Conservation (phyloP, 92 coral and sea anemone genomes). For the Bergia puertoricense region DNA sequence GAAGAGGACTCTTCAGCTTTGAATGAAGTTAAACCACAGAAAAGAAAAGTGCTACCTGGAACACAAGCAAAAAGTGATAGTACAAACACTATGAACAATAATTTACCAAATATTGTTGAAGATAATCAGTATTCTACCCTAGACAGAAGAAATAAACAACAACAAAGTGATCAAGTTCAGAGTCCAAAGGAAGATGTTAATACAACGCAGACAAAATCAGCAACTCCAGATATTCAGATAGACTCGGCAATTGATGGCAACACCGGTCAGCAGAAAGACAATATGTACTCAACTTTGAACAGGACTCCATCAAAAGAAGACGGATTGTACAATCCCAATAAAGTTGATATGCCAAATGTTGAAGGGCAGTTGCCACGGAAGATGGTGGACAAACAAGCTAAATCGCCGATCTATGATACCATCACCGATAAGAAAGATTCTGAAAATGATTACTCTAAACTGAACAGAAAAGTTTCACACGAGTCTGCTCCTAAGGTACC, state of each 20-base stretch:
- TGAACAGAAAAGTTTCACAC: background rate
- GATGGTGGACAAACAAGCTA: constrained; percentile 22
- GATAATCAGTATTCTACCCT: constrained; percentile 30
- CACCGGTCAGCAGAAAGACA: background rate
- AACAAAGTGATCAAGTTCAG: background rate
- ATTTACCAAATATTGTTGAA: background rate
- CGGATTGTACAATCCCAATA: constrained; percentile 29
- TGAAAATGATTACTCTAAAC: constrained; percentile 21
- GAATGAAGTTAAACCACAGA: background rate
- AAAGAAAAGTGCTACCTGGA: background rate
- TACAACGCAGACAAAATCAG: background rate
- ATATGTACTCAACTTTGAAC: constrained; percentile 28
- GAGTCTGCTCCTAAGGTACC: background rate
- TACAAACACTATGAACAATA: background rate
- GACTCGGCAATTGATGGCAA: background rate
- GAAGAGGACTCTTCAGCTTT: background rate
- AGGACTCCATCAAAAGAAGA: constrained; percentile 15
- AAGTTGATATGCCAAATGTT: constrained; percentile 9
- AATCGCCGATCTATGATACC: constrained; percentile 11
- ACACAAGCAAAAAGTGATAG: background rate
- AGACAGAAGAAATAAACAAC: constrained; percentile 31
- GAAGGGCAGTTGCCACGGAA: background rate
- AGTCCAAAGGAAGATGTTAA: background rate
- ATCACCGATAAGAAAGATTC: constrained; percentile 15
- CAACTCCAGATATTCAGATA: background rate